Evolutionary conservation across 2,888 invertebrate genomes (phyloP).

Genomic region (Crioceris asparagi): DNA sequence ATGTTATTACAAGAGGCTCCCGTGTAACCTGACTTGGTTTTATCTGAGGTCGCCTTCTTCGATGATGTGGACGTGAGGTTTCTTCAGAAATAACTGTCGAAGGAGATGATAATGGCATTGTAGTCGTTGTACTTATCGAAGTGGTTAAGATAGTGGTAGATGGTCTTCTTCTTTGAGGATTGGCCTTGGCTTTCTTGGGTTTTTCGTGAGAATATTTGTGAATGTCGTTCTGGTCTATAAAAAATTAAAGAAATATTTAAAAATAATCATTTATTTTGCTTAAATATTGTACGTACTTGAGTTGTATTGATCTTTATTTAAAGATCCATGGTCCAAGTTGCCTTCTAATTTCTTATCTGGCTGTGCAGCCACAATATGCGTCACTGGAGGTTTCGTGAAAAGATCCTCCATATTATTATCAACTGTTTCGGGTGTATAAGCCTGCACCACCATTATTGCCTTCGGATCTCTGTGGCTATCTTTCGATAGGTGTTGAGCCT

Average conservation of each 20-base stretch:
- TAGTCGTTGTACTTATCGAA: too few relatives aligned
- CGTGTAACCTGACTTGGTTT: constrained; percentile 20
- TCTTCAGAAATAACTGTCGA: constrained; percentile 1
- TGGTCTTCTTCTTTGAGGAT: constrained; percentile 3
- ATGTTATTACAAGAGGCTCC: constrained; percentile 36
- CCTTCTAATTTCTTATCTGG: too few relatives aligned
- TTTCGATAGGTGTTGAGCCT: background rate
- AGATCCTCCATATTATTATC: constrained; percentile 46
- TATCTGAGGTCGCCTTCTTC: constrained; percentile 8
- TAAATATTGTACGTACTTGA: too few relatives aligned
- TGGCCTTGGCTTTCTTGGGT: background rate
- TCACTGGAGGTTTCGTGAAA: constrained; percentile 54
- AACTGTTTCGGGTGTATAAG: constrained; percentile 51
- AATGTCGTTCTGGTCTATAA: background rate
- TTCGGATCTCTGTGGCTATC: constrained; percentile 33
- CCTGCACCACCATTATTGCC: constrained; percentile 56
- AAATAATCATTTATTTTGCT: too few relatives aligned
- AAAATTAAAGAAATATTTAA: background rate
- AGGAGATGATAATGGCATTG: background rate
- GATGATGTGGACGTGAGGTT: constrained; percentile 3
- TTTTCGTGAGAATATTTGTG: background rate
- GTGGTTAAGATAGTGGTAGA: constrained; percentile 6
- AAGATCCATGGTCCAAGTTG: too few relatives aligned
- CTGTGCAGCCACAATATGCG: constrained; percentile 42
- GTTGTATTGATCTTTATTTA: too few relatives aligned